Base-by-base conservation (phyloP, 23 tunicate species). In the Pegea sp. region DNA sequence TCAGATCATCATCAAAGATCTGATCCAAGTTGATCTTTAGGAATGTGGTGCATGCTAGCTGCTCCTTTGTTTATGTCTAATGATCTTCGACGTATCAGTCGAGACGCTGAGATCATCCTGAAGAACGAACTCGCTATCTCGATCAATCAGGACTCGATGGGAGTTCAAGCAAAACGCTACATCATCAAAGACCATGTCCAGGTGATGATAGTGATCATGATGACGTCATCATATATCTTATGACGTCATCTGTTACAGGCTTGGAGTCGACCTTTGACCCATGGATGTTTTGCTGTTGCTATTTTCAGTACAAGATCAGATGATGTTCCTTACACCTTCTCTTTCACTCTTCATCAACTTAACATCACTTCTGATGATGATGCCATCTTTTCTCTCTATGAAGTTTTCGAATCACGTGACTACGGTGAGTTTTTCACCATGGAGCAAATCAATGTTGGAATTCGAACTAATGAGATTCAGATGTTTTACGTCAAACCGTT, bases 41-140 rank as follows among this genome's bases (percentile, higher is more conserved):
- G 81, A 33, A 81, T 81, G 81, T 81, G 93, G 93, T 75, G 81
- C 11, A 81, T 81, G 52, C 65, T 81, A 2, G 93, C 93, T 28
- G 93, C 93, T 5, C 93, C 93, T 2, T 33, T 81, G 53, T 67
- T 81, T 44, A 44, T 81, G 62, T 71, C 80, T n/a, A 69, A 61
- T 33, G 93, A 81, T 52, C 75, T 81, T 2, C 71, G 78, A 0
- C 32, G 27, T 34, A 64, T 81, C 3, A 30, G 23, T 25, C 13
- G 59, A 3, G 61, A 61, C 3, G 33, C 48, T n/a, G 84, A 66
- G 50, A 34, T 42, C 7, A 46, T 71, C 23, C 29, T 81, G 49
- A 71, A 81, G 32, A 81, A 81, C 43, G 48, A 42, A n/a, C 56
- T 62, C 1, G 75, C 72, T 18, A 81, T 81, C 18, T 64, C 66